Base-by-base conservation (phyloP, 2,113 vertebrate genomes). In the Caloenas nicobarica region DNA sequence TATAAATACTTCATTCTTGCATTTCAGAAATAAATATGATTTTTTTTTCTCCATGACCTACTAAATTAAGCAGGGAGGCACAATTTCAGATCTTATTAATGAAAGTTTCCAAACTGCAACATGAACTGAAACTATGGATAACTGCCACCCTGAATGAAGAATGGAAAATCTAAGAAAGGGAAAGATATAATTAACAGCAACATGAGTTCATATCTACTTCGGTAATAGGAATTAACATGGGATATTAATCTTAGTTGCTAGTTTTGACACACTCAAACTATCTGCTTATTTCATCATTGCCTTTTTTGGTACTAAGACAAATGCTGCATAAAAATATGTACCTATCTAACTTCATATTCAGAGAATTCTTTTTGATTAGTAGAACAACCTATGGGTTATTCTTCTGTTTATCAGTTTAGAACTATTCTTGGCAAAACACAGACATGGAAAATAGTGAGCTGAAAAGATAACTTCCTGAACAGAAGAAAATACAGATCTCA, bases 231-330 rank as follows among this genome's bases (percentile, higher is more conserved):
- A 93, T 90, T 84, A 78, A 50, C 65, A 36, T 0, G 9, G 24
- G 29, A 40, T 84, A 64, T 88, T 91, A 86, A 86, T 88, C 72
- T 74, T 73, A 44, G 58, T 68, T 76, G 29, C 40, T 76, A 21
- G 56, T 90, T 94, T 88, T 88, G 60, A 86, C 72, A 88, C 21
- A n/a, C 31, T 93, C 11, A 64, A 78, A 15, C n/a, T 93, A 33
- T 89, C 81, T 91, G 24, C 57, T 87, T 94, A 53, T 78, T 86
- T 95, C 53, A 50, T 72, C 53, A n/a, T 69, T 87, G 31, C 84
- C 84, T 91, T 93, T 94, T 96, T 90, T 69, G 71, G 77, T 93
- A 44, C 44, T 74, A 79, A 78, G 56, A 54, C 22, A 78, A 78
- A 78, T 81, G 36, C 34, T 86, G 48, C 15, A 60, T 86, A 78